phyloP scores from a whole-genome alignment of 2,888 invertebrate species.

The Itoplectis maculator region DNA sequence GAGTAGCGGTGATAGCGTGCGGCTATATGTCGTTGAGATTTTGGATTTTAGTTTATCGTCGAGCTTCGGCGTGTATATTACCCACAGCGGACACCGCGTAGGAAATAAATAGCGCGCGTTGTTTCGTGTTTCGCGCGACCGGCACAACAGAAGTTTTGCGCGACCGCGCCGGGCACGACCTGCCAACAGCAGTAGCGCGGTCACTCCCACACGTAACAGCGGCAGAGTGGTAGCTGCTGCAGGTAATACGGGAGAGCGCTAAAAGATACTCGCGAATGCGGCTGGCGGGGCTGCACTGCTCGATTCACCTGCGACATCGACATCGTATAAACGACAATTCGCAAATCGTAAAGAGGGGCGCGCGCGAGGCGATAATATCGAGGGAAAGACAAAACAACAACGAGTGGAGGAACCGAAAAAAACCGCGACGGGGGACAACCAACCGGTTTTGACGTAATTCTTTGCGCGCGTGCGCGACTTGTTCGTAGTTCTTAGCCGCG shows the following conservation, averaged over 20 bases:
- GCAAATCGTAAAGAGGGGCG: neutral
- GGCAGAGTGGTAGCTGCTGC: too few relatives aligned
- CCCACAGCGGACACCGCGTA: neutral
- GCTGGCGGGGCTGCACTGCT: too few relatives aligned
- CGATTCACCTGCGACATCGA: too few relatives aligned
- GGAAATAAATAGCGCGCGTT: conserved; percentile 28
- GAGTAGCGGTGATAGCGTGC: neutral
- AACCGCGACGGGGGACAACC: neutral
- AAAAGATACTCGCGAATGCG: too few relatives aligned
- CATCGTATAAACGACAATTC: too few relatives aligned
- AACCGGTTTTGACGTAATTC: conserved; percentile 28
- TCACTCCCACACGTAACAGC: conserved; percentile 20
- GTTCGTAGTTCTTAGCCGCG: too few relatives aligned
- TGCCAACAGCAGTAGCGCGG: too few relatives aligned
- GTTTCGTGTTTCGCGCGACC: conserved; percentile 24
- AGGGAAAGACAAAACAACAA: neutral
- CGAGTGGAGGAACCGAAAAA: neutral
- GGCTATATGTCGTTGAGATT: neutral
- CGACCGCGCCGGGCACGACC: conserved; percentile 14
- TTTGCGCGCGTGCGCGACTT: neutral
- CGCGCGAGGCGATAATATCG: neutral
- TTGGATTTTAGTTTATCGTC: neutral
- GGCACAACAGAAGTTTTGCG: conserved; percentile 11
- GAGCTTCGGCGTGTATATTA: neutral
- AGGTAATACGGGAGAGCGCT: too few relatives aligned